Evolutionary conservation across 1,140 invertebrate species (phyloP), one percentile per base, ranked within the genome.

Genomic region (Microplitis mediator): DNA sequence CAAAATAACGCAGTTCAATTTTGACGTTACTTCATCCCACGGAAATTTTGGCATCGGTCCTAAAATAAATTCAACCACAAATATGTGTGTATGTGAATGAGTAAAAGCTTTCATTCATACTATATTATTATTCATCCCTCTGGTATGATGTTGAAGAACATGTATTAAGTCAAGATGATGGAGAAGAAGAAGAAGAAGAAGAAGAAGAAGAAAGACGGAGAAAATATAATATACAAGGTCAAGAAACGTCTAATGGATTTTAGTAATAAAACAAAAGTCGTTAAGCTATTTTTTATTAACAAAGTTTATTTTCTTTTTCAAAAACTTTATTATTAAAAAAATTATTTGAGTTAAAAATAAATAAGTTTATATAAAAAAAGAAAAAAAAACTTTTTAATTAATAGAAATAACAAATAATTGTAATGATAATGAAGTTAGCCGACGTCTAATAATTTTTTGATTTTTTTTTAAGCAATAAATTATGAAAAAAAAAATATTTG

Each of bases 251-350:
- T 16, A 54, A 54, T 54, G 16, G 52, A 39, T n/a, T 45, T 65
- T 39, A 65, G 14, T 45, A 45, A 23, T 35, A 50, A 32, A 58
- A 16, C 32, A 60, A 76, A 62, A 71, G 39, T 45, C 39, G 39
- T 45, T 45, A 45, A 45, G 11, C 39, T 45, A 45, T 45, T 58
- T 68, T 56, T 36, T 51, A 68, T 51, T 56, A 11, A 45, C 39
- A 45, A 45, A 45, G 6, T 45, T 45, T 3, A 11, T 45, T 6
- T 6, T 45, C 8, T 23, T 23, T 23, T 23, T 23, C 23, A 23
- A 23, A 23, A 23, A 23, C 1, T 23, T 23, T 23, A 0, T 23
- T 23, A 23, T 23, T 23, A 23, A 23, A 23, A 23, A 23, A 23
- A 23, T 23, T 23, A 23, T 23, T 23, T 23, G 0, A 23, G 23